phyloP scores from a whole-genome alignment of 1,140 invertebrate species.

The Andricus grossulariae region DNA sequence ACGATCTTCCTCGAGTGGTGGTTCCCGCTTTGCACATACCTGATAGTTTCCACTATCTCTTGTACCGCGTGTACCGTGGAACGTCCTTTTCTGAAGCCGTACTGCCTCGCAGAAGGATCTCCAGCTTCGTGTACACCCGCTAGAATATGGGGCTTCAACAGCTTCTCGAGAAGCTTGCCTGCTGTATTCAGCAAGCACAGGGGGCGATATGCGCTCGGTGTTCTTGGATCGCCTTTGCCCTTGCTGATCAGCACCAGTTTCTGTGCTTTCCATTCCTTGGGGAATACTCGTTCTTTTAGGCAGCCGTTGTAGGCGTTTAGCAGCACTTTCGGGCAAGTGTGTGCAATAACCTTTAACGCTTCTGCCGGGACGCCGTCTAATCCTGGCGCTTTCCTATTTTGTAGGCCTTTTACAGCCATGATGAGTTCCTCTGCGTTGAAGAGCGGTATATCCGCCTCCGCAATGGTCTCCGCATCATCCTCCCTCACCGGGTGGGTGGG shows the following conservation, averaged over 20 bases:
- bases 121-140: slow-evolving; percentile 39
- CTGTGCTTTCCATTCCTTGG: slow-evolving; percentile 37
- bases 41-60: too few species aligned
- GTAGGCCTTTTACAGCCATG: too few species aligned
- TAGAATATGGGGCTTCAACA: slow-evolving; percentile 52
- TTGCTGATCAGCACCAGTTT: too few species aligned
- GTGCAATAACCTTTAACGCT: too few species aligned
- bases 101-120: slow-evolving; percentile 57
- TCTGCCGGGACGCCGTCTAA: too few species aligned
- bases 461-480: too few species aligned
- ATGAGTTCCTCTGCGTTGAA: too few species aligned
- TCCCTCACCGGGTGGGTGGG: too few species aligned
- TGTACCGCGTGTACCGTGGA: too few species aligned
- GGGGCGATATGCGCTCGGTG: slow-evolving; percentile 31
- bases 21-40: slow-evolving; percentile 30
- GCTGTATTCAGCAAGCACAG: slow-evolving; percentile 61
- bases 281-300: slow-evolving; percentile 30
- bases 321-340: slow-evolving; percentile 6
- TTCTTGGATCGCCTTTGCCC: slow-evolving; percentile 36
- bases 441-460: too few species aligned
- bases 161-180: slow-evolving; percentile 61
- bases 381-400: not conserved
- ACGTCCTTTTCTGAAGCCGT: too few species aligned
- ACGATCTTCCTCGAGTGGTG: slow-evolving; percentile 28
- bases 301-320: slow-evolving; percentile 45